phyloP scores from a whole-genome alignment of 2,888 invertebrate genomes.

The Dicycla oo region DNA sequence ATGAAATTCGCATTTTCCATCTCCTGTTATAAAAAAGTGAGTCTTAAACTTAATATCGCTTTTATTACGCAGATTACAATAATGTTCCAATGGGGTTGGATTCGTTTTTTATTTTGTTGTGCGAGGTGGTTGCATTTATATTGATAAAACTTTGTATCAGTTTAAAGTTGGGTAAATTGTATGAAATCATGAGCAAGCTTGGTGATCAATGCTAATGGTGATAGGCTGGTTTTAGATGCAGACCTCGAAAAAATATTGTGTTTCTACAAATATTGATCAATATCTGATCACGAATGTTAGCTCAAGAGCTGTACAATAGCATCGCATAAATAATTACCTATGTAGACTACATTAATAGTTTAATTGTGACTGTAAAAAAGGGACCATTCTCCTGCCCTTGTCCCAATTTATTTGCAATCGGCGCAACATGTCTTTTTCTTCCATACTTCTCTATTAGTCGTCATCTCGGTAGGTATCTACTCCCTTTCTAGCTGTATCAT shows the following conservation, averaged over 20 bases:
- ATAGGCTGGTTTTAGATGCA: background rate
- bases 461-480: too few relatives aligned
- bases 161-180: background rate
- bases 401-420: too few relatives aligned
- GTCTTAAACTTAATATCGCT: constrained; percentile 87
- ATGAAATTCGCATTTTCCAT: constrained; percentile 87
- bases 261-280: background rate
- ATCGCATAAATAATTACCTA: background rate
- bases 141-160: background rate
- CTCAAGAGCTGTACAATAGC: background rate
- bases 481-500: too few relatives aligned
- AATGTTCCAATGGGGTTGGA: constrained; percentile 76
- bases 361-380: background rate
- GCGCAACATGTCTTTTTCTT: too few relatives aligned
- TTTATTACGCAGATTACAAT: constrained; percentile 89
- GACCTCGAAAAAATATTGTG: background rate
- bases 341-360: background rate
- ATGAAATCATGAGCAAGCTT: background rate
- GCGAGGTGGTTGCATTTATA: constrained; percentile 46
- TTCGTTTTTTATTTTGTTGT: constrained; percentile 61
- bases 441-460: too few relatives aligned
- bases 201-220: background rate
- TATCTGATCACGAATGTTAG: background rate
- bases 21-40: constrained; percentile 85
- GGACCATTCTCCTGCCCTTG: too few relatives aligned